Percentiles rank a stretch among this genome's conserved stretches.
phyloP scores from a whole-genome alignment of 2,888 invertebrate species.

The Heliconius aoede region DNA sequence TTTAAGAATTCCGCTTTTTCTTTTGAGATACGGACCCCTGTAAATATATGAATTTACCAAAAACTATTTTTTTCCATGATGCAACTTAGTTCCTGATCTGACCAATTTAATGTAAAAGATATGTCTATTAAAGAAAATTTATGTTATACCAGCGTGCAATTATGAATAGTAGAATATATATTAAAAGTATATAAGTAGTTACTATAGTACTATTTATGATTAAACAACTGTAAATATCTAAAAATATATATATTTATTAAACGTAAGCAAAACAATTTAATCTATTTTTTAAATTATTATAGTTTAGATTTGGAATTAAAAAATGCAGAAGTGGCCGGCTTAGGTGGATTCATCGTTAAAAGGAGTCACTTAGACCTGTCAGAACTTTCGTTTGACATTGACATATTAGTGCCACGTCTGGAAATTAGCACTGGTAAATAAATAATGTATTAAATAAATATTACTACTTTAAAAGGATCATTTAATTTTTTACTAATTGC shows the following conservation, averaged over 20 bases:
- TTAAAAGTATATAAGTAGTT: background rate
- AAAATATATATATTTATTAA: background rate
- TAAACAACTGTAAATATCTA: background rate
- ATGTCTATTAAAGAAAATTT: background rate
- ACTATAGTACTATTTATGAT: background rate
- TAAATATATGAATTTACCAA: background rate
- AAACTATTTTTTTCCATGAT: background rate
- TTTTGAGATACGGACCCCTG: too few species aligned
- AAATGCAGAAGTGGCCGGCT: slow-evolving; percentile 56
- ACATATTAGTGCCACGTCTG: slow-evolving; percentile 63
- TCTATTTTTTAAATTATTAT: slow-evolving; percentile 39
- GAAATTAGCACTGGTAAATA: slow-evolving; percentile 61
- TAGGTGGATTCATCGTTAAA: slow-evolving; percentile 67
- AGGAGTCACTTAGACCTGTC: slow-evolving; percentile 56
- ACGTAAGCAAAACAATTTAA: background rate
- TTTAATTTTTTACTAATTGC: too few species aligned
- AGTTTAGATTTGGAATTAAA: slow-evolving; percentile 66
- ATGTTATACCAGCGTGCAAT: background rate
- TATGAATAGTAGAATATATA: background rate
- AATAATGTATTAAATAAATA: background rate
- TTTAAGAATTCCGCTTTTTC: too few species aligned
- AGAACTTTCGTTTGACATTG: slow-evolving; percentile 64
- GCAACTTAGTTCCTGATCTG: background rate
- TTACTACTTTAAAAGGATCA: too few species aligned
- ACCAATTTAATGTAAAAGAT: background rate